Evolutionary conservation across 2,888 invertebrate genomes (phyloP).

Genomic region (Drosophila diplacantha): DNA sequence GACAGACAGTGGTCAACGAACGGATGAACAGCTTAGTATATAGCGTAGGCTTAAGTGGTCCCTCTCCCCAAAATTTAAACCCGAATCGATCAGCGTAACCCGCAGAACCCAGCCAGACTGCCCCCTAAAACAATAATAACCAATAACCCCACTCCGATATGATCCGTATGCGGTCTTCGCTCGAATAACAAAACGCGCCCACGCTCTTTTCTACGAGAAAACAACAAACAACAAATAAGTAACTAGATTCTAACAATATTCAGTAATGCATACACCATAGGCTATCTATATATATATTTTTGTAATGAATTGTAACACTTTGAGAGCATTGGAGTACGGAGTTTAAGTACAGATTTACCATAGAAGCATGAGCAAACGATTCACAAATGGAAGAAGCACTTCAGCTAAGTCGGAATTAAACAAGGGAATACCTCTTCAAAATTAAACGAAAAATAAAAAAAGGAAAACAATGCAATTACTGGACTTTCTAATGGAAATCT

Average conservation of each 20-base stretch:
- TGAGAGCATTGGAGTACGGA: slow-evolving; percentile 63
- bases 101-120: slow-evolving; percentile 16
- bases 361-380: slow-evolving; percentile 25
- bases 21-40: slow-evolving; percentile 16
- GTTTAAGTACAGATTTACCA: slow-evolving; percentile 54
- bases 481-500: not conserved
- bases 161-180: slow-evolving; percentile 37
- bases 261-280: slow-evolving; percentile 53
- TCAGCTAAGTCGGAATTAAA: slow-evolving; percentile 36
- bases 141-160: slow-evolving; percentile 9
- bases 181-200: slow-evolving; percentile 62
- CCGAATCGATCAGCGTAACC: slow-evolving; percentile 1
- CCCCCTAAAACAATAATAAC: slow-evolving; percentile 1
- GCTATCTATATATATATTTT: slow-evolving; percentile 58
- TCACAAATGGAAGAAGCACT: slow-evolving; percentile 36
- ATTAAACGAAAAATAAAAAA: slow-evolving; percentile 30
- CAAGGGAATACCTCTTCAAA: slow-evolving; percentile 41
- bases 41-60: slow-evolving; percentile 25
- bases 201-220: slow-evolving; percentile 27
- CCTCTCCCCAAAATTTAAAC: not conserved
- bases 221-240: slow-evolving; percentile 5
- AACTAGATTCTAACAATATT: slow-evolving; percentile 31
- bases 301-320: slow-evolving; percentile 66
- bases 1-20: slow-evolving; percentile 5
- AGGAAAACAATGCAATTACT: slow-evolving; percentile 18